Conservation (phyloP, 1,140 invertebrate genomes). For the Lysiphlebus fabarum region DNA sequence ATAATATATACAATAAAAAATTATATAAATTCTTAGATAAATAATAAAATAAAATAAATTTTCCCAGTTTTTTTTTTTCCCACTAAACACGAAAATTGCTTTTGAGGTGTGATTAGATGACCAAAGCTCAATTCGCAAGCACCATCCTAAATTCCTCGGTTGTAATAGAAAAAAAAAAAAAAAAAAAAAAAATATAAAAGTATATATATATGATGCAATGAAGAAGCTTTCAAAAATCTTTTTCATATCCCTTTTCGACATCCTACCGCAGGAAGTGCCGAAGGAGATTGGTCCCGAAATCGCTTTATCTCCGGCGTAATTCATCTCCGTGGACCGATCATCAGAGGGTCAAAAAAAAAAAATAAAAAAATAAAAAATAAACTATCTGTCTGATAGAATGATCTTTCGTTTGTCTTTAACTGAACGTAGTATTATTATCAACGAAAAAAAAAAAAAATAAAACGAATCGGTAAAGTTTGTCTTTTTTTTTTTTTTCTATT, state of each 20-base stretch:
- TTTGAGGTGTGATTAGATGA: conserved; percentile 8
- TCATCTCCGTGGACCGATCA: conserved; percentile 43
- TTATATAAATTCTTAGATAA: background rate
- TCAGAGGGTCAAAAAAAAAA: conserved; percentile 4
- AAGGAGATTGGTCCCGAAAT: conserved; percentile 48
- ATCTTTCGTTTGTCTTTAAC: too few relatives aligned
- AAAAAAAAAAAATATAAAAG: background rate
- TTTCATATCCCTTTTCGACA: conserved; percentile 22
- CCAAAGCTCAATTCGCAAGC: conserved; percentile 2
- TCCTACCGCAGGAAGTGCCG: conserved; percentile 42
- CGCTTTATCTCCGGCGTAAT: conserved; percentile 45
- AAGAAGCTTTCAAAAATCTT: background rate
- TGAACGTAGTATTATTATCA: too few relatives aligned
- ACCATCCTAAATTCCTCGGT: too few relatives aligned
- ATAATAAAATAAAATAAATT: conserved; percentile 7
- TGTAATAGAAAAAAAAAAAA: background rate
- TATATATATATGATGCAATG: too few relatives aligned
- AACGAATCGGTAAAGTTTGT: too few relatives aligned
- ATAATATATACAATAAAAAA: background rate
- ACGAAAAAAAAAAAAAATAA: too few relatives aligned
- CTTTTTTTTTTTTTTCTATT: too few relatives aligned
- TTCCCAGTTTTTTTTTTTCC: conserved; percentile 9
- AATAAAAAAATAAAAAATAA: too few relatives aligned
- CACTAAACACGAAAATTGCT: conserved; percentile 5
- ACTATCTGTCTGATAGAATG: too few relatives aligned